A percentile compares a stretch with the other conserved stretches of the same genome.
Conservation (phyloP, 2,113 vertebrate genomes). For the Lontra canadensis region DNA sequence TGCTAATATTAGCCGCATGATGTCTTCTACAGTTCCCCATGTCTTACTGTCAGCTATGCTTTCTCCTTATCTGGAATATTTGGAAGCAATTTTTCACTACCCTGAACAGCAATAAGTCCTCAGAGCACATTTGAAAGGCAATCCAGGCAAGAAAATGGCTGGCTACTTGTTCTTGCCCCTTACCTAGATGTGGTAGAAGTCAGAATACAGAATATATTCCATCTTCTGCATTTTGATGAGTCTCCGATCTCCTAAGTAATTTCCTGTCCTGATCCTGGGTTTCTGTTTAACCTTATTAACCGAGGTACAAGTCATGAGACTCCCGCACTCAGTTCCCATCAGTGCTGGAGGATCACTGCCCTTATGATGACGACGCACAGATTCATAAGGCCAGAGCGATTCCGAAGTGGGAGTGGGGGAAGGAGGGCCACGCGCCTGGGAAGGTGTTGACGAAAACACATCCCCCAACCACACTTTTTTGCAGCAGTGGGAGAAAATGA, state of each 20-base stretch:
- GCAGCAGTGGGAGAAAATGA: background rate
- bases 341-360: background rate
- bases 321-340: background rate
- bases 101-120: background rate
- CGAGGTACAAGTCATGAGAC: conserved; percentile 16
- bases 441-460: conserved; percentile 58
- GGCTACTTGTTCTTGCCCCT: conserved; percentile 51
- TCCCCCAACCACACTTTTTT: conserved; percentile 46
- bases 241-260: conserved; percentile 38
- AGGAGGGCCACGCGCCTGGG: background rate
- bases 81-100: conserved; percentile 39
- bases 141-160: conserved; percentile 73
- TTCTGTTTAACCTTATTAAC: background rate
- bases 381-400: background rate
- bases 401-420: background rate
- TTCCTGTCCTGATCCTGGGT: background rate
- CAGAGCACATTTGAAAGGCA: background rate
- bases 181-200: conserved; percentile 1
- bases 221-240: background rate
- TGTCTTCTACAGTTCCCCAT: background rate
- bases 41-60: background rate
- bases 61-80: conserved; percentile 17
- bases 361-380: conserved; percentile 47
- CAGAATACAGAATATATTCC: background rate
- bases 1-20: background rate